Percentiles rank a stretch among this genome's conserved stretches.
Evolutionary conservation across 2,113 vertebrate genomes (phyloP).

Genomic region (Balaeniceps rex): DNA sequence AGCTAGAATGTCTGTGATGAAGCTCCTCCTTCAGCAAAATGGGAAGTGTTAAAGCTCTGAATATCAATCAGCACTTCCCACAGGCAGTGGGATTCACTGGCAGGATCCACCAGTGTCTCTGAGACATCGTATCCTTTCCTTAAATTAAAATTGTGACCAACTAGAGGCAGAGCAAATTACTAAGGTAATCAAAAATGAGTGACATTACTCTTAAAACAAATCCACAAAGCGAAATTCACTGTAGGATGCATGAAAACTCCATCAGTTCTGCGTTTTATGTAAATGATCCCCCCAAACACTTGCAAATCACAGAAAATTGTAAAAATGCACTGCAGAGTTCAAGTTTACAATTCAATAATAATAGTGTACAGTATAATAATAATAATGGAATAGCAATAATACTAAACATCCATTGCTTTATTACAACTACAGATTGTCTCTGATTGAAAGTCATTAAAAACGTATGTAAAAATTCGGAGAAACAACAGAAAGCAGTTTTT

Average conservation of each 20-base stretch:
- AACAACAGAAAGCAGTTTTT: background rate
- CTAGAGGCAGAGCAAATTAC: slow-evolving; percentile 40
- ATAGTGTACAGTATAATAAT: slow-evolving; percentile 13
- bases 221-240: slow-evolving; percentile 14
- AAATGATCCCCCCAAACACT: slow-evolving; percentile 1
- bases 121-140: slow-evolving; percentile 4
- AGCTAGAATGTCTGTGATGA: slow-evolving; percentile 42
- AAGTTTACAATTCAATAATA: slow-evolving; percentile 41
- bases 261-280: background rate
- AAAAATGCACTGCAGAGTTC: slow-evolving; percentile 17
- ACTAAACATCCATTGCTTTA: slow-evolving; percentile 12
- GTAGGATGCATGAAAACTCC: background rate
- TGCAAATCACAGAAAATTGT: slow-evolving; percentile 19
- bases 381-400: slow-evolving; percentile 48
- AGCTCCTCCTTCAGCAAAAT: slow-evolving; percentile 59
- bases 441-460: slow-evolving; percentile 50
- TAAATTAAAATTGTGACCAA: slow-evolving; percentile 62
- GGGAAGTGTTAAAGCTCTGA: slow-evolving; percentile 60
- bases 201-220: slow-evolving; percentile 22
- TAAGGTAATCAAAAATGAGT: slow-evolving; percentile 43
- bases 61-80: slow-evolving; percentile 64
- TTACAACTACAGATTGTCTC: slow-evolving; percentile 10
- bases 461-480: background rate
- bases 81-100: slow-evolving; percentile 55
- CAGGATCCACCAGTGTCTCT: slow-evolving; percentile 22